phyloP scores from a whole-genome alignment of 2,888 invertebrate species.

The Theretra japonica region DNA sequence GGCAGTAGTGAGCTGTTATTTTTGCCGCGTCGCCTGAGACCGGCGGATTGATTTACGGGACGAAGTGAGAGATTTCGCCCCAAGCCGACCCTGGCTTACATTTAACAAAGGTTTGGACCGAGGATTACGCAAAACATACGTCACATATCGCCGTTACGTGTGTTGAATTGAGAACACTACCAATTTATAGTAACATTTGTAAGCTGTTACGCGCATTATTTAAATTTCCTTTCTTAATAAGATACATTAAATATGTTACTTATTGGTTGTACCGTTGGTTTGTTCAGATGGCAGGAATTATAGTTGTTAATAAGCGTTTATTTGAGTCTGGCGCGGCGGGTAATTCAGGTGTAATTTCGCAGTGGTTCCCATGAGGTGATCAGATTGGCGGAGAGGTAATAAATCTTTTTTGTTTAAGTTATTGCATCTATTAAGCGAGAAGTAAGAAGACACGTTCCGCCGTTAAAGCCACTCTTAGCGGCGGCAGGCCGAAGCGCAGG shows the following conservation, averaged over 20 bases:
- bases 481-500: constrained; percentile 72
- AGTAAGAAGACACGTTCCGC: constrained; percentile 82
- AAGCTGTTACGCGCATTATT: neutral
- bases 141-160: constrained; percentile 67
- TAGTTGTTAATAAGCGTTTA: neutral
- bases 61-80: constrained; percentile 67
- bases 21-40: constrained; percentile 73
- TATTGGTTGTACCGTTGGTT: neutral
- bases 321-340: constrained; percentile 1
- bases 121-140: constrained; percentile 78
- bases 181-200: constrained; percentile 12
- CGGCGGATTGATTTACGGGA: constrained; percentile 79
- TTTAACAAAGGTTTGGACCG: constrained; percentile 73
- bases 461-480: constrained; percentile 73
- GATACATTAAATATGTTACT: neutral
- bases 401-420: constrained; percentile 80
- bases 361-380: constrained; percentile 45
- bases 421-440: constrained; percentile 82
- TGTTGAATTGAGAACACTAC: constrained; percentile 64
- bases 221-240: neutral
- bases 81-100: constrained; percentile 70
- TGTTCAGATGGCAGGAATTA: neutral
- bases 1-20: constrained; percentile 65
- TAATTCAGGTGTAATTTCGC: constrained; percentile 24
- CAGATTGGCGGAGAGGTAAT: constrained; percentile 58